These are phyloP conservation scores for Chelonia mydas DNA, from an alignment of 2,797 vertebrate species.

Conservation along the genomic window DNA sequence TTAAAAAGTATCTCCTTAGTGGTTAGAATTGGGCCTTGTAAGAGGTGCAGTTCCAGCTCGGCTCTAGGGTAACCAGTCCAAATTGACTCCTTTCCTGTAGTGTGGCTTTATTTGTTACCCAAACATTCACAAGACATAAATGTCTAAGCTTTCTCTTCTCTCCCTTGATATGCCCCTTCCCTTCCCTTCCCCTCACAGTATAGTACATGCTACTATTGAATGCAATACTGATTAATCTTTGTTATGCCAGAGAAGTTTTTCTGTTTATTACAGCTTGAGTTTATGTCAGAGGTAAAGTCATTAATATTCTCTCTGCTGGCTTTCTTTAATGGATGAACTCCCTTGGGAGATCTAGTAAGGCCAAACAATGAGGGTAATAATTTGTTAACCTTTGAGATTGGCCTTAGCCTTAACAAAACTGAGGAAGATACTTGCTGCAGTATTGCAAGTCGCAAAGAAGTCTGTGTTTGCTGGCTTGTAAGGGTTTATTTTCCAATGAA, in stretches of 20 bases:
- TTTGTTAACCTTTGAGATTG: constrained; percentile 56
- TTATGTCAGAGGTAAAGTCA: not conserved
- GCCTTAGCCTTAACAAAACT: constrained; percentile 30
- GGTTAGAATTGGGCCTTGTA: not conserved
- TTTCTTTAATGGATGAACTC: constrained; percentile 10
- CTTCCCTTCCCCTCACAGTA: not conserved
- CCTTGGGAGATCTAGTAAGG: constrained; percentile 13
- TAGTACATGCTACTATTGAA: not conserved
- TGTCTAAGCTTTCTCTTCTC: not conserved
- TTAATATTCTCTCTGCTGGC: constrained; percentile 7
- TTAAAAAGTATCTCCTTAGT: not conserved
- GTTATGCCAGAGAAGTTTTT: not conserved
- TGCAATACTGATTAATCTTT: not conserved
- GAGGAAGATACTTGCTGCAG: not conserved
- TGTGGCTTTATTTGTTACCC: not conserved
- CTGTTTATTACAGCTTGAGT: not conserved
- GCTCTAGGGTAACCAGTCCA: not conserved
- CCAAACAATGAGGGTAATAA: constrained; percentile 17
- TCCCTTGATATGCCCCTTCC: not conserved
- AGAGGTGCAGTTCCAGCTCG: not conserved
- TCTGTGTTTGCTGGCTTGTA: not conserved
- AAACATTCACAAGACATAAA: not conserved
- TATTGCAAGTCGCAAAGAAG: not conserved
- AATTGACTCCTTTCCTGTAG: not conserved
- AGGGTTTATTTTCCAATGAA: not conserved